phyloP scores from a whole-genome alignment of 2,797 vertebrate species.

The Lateolabrax maculatus region DNA sequence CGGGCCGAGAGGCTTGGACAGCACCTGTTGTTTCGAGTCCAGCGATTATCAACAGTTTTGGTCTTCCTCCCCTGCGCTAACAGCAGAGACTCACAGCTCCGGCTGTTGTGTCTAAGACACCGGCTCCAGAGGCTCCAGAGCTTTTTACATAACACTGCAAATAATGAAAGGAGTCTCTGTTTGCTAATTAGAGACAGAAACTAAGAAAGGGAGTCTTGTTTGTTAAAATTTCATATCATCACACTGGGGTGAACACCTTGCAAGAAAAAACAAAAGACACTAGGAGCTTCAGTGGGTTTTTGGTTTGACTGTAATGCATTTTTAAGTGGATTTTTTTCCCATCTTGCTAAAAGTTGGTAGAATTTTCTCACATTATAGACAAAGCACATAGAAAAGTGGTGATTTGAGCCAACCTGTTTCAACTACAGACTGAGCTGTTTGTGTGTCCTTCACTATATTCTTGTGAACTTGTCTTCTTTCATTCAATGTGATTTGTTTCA shows the following conservation, averaged over 20 bases:
- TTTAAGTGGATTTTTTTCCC: slow-evolving; percentile 9
- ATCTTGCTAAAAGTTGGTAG: not conserved
- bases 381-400: not conserved
- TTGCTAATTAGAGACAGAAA: slow-evolving; percentile 20
- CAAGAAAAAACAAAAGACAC: slow-evolving; percentile 3
- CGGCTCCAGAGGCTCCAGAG: slow-evolving; percentile 14
- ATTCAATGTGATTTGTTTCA: no score
- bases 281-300: not conserved
- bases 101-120: slow-evolving; percentile 43
- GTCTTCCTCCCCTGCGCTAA: slow-evolving; percentile 31
- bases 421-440: not conserved
- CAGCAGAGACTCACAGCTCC: slow-evolving; percentile 26
- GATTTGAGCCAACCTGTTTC: not conserved
- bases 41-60: slow-evolving; percentile 56
- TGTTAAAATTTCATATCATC: slow-evolving; percentile 36
- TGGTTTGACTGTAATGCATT: not conserved
- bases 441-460: no score
- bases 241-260: not conserved
- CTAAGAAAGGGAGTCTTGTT: not conserved
- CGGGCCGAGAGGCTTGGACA: slow-evolving; percentile 9
- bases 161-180: slow-evolving; percentile 34
- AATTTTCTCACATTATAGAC: not conserved
- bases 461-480: no score
- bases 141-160: slow-evolving; percentile 23
- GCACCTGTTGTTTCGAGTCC: slow-evolving; percentile 63